Evolutionary conservation across 2,888 invertebrate genomes (phyloP).

Genomic region (Leptogaster cylindrica): DNA sequence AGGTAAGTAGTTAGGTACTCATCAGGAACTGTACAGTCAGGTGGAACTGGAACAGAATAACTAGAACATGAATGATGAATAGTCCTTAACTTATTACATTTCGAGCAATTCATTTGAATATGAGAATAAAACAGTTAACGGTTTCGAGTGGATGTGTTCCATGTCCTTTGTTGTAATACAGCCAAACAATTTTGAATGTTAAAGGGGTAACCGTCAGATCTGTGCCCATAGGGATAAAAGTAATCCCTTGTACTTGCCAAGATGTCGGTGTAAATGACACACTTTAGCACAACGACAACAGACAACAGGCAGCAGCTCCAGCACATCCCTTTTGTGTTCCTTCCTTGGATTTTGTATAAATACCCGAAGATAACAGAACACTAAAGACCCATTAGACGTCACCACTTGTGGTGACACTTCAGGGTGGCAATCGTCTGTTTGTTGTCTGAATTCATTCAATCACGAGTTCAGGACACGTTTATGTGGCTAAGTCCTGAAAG

Average conservation of each 20-base stretch:
- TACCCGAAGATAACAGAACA: conserved; percentile 45
- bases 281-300: background rate
- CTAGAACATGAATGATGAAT: too few species aligned
- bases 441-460: conserved; percentile 40
- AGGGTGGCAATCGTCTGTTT: conserved; percentile 40
- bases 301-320: conserved; percentile 9
- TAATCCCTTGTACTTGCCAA: conserved; percentile 13
- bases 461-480: conserved; percentile 29
- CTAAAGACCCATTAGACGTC: conserved; percentile 51
- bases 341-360: conserved; percentile 27
- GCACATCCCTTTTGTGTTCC: conserved; percentile 17
- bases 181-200: too few species aligned
- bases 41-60: too few species aligned
- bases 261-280: conserved; percentile 31
- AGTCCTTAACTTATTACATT: too few species aligned
- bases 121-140: too few species aligned
- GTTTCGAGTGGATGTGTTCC: too few species aligned
- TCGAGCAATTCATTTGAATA: too few species aligned
- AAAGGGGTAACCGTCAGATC: too few species aligned
- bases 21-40: too few species aligned
- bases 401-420: conserved; percentile 46
- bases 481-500: conserved; percentile 19
- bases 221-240: conserved; percentile 10
- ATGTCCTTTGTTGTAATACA: too few species aligned
- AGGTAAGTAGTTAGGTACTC: too few species aligned